These are phyloP conservation scores for Cervus canadensis DNA, from an alignment of 2,113 vertebrate genomes.

Conservation along the genomic window DNA sequence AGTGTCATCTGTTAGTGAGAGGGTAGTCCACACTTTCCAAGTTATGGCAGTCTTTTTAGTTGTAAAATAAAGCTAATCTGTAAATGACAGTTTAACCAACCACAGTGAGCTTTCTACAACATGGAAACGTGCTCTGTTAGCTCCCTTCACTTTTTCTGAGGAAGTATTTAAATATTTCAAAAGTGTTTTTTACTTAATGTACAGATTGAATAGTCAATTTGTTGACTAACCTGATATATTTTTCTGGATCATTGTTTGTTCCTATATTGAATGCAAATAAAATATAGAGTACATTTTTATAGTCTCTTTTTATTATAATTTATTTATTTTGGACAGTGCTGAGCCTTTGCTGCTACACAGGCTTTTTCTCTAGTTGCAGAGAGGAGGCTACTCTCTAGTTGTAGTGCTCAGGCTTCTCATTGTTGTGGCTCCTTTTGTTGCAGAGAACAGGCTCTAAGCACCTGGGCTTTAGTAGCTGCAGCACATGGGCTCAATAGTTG, in stretches of 20 bases:
- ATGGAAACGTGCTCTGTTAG: not conserved
- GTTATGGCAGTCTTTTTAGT: not conserved
- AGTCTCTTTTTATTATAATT: not conserved
- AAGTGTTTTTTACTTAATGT: not conserved
- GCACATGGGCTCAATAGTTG: not conserved
- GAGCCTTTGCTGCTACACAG: not conserved
- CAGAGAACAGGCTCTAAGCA: not conserved
- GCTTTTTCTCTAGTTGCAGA: not conserved
- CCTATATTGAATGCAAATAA: not conserved
- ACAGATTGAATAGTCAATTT: not conserved
- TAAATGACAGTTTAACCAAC: not conserved
- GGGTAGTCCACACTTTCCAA: not conserved
- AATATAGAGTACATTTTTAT: not conserved
- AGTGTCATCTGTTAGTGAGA: not conserved
- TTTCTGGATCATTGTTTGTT: conserved; percentile 19
- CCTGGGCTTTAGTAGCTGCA: not conserved
- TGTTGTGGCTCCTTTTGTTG: not conserved
- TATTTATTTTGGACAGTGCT: not conserved
- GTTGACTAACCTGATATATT: not conserved
- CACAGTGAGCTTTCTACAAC: not conserved
- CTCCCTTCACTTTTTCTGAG: not conserved
- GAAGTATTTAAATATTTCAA: not conserved
- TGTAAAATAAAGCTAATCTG: not conserved
- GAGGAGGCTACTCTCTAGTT: not conserved
- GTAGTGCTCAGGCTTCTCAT: not conserved